Evolutionary conservation across 2,888 invertebrate genomes (phyloP), one percentile per base, ranked within the genome.

Genomic region (Orthosia gothica): DNA sequence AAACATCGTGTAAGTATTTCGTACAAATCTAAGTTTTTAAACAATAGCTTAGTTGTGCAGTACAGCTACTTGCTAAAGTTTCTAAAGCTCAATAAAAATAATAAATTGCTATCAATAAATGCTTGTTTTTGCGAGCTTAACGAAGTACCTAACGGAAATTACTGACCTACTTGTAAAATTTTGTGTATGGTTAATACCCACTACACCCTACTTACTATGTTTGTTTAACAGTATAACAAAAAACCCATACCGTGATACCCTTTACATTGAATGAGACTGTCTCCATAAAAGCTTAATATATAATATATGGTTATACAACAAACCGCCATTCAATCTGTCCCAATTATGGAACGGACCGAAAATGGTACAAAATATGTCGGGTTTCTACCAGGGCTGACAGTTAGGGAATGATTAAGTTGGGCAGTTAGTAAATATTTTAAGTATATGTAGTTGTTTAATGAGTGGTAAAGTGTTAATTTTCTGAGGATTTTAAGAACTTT

Each of bases 281-380:
- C 62, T 11, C 52, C 64, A 76, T 59, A 49, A 79, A 82, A 71
- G 76, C 73, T 70, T 65, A 57, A 73, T 49, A n/a, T n/a, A n/a
- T 68, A 69, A 70, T 71, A 72, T 79, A 72, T 54, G 75, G 80
- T 83, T 79, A 75, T 86, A 74, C 69, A 70, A 79, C 70, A 74
- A 54, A 50, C 79, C 23, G 67, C 26, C 62, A 74, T 78, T 76
- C 73, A 76, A 87, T 86, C 67, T 73, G 80, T 50, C 64, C 81
- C 79, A 76, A 83, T 85, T 87, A 83, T 78, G 85, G 86, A 40
- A 54, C 61, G 77, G 67, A 50, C 82, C 82, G 59, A 70, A 82
- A 85, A 76, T 81, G 79, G 81, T 76, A 85, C 73, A 80, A 74
- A 77, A 83, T 70, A 69, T 86, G 86, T 86, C 66, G 59, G 49